Evolutionary conservation across 2,888 invertebrate genomes (phyloP), one percentile per base, ranked within the genome.

Genomic region (Pollenia labialis): DNA sequence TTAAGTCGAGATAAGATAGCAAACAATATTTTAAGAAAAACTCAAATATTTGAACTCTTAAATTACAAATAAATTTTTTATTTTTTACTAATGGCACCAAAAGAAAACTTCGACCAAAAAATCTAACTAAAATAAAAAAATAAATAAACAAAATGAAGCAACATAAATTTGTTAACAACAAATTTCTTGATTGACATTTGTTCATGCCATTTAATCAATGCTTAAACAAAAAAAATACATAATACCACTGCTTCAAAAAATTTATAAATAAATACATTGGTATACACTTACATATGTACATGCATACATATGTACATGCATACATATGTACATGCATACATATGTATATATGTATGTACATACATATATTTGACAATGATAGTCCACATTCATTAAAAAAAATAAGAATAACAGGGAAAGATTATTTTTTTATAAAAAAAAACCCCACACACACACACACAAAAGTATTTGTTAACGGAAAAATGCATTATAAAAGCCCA

Each of bases 121-220:
- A 64, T 42, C 40, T 18, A 54, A 72, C 40, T 18, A 54, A 72
- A 44, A 46, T 68, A 54, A 46, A 32, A 32, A 81, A 66, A 48
- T 14, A 54, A 54, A 75, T 42, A 14, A 62, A 44, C 18, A 40
- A 72, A 54, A 72, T 32, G 64, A 50, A 16, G 9, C 7, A 44
- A 72, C 18, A 74, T 66, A 48, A 68, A 81, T 48, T 66, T 40
- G 54, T 74, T 81, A 58, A 66, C 42, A 60, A 48, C 52, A 71
- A 71, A 69, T 54, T 81, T 11, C n/a, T 50, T 79, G 71, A 83
- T 77, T 83, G 77, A 64, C 76, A 83, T 71, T 79, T 77, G n/a
- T 79, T 71, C 46, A 14, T 42, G 66, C 58, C 66, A 58, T 72
- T 42, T 44, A 77, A 71, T 56, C 62, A 72, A 64, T 58, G 32